A percentile compares a stretch with the other conserved stretches of the same genome.
These are phyloP conservation scores for Salvelinus namaycush DNA, from an alignment of 2,113 vertebrate species.

Conservation along the genomic window DNA sequence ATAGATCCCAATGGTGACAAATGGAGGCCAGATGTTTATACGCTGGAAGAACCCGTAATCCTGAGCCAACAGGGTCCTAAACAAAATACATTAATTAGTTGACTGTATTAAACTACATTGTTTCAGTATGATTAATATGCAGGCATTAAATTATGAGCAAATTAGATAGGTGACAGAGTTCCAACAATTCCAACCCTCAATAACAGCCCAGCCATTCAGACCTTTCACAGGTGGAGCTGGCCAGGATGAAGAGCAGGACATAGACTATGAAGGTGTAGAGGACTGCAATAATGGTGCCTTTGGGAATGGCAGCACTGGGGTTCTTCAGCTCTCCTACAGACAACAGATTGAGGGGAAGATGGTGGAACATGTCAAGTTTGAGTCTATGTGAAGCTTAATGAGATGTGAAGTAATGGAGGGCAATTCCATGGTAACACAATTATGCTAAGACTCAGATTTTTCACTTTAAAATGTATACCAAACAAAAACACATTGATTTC, in stretches of 20 bases:
- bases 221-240: conserved; percentile 86
- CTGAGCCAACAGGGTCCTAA: conserved; percentile 79
- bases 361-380: background rate
- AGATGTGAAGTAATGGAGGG: too few relatives aligned
- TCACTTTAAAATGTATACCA: too few relatives aligned
- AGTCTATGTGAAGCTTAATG: too few relatives aligned
- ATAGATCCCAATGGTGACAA: conserved; percentile 84
- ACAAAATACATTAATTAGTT: background rate
- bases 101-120: background rate
- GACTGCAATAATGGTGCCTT: conserved; percentile 85
- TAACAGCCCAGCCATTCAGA: conserved; percentile 29
- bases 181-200: background rate
- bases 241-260: conserved; percentile 80
- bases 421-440: too few relatives aligned
- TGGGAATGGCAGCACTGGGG: conserved; percentile 85
- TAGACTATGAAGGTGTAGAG: conserved; percentile 85
- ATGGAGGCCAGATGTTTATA: conserved; percentile 85
- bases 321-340: conserved; percentile 83
- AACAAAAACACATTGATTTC: too few relatives aligned
- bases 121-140: too few relatives aligned
- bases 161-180: background rate
- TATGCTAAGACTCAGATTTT: too few relatives aligned
- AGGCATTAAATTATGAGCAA: background rate
- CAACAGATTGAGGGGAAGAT: background rate
- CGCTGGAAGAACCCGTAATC: conserved; percentile 86